phyloP scores from a whole-genome alignment of 1,140 invertebrate genomes.

The Ladona fulva region DNA sequence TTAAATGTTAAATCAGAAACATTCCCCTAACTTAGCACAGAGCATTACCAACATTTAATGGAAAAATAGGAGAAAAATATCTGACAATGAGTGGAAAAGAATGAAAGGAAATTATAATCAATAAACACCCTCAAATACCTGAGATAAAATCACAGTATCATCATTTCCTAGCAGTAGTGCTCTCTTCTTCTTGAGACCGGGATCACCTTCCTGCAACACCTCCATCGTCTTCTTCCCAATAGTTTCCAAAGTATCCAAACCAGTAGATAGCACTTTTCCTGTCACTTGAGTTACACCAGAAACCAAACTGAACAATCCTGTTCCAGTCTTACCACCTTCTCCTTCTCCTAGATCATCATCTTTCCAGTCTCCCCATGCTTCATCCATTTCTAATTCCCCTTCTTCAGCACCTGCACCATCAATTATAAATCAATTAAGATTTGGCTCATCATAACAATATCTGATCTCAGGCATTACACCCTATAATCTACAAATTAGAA shows the following conservation, averaged over 20 bases:
- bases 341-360: not conserved
- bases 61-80: too few relatives aligned
- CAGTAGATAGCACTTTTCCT: constrained; percentile 64
- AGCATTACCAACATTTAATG: too few relatives aligned
- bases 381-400: constrained; percentile 22
- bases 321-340: constrained; percentile 31
- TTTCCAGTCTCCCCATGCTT: not conserved
- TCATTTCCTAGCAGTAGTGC: constrained; percentile 57
- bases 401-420: not conserved
- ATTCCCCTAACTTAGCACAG: too few relatives aligned
- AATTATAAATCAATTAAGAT: not conserved
- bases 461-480: too few relatives aligned
- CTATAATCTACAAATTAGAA: too few relatives aligned
- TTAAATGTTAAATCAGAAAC: too few relatives aligned
- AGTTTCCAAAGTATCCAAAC: constrained; percentile 79
- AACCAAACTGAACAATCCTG: constrained; percentile 53
- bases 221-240: constrained; percentile 92
- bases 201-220: constrained; percentile 82
- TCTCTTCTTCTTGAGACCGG: constrained; percentile 71
- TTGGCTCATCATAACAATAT: constrained; percentile 20
- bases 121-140: constrained; percentile 27
- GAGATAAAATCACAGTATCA: constrained; percentile 48
- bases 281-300: constrained; percentile 36
- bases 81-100: too few relatives aligned
- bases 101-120: too few relatives aligned